These are phyloP conservation scores for Onychorhynchus coronatus DNA, from an alignment of 2,113 vertebrate species.

Conservation along the genomic window DNA sequence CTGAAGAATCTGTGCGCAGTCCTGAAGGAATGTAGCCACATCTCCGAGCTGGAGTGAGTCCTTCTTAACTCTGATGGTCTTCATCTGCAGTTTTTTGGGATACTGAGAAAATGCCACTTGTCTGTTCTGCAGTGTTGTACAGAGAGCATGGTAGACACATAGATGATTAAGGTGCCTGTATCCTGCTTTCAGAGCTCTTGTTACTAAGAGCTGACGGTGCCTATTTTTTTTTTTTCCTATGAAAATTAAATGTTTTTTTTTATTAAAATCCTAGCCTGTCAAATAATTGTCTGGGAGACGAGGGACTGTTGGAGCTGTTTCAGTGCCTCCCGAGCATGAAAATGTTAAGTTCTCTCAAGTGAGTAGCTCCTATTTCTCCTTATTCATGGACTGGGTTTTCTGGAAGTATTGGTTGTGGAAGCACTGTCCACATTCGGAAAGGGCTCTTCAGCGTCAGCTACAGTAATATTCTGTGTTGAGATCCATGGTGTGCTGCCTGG, in stretches of 20 bases:
- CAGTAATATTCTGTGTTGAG: neutral
- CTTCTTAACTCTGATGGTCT: neutral
- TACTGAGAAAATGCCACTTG: neutral
- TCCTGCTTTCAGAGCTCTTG: neutral
- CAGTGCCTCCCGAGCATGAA: slow-evolving; percentile 68
- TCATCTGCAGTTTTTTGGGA: neutral
- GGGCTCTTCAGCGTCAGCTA: neutral
- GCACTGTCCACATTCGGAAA: neutral
- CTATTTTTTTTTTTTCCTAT: neutral
- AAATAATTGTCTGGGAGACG: slow-evolving; percentile 74
- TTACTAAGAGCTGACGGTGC: neutral
- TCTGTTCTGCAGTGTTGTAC: neutral
- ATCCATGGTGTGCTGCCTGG: neutral
- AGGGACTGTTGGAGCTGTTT: slow-evolving; percentile 71
- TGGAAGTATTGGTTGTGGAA: neutral
- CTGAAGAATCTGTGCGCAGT: slow-evolving; percentile 64
- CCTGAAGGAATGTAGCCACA: slow-evolving; percentile 51
- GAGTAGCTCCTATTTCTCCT: slow-evolving; percentile 57
- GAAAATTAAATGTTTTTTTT: neutral
- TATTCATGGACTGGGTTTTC: neutral
- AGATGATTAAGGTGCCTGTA: neutral
- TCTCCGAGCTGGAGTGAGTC: slow-evolving; percentile 78
- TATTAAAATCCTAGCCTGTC: slow-evolving; percentile 80
- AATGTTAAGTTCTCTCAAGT: slow-evolving; percentile 78
- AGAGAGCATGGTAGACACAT: neutral